phyloP scores from a whole-genome alignment of 2,797 vertebrate genomes.

The Helarctos malayanus region DNA sequence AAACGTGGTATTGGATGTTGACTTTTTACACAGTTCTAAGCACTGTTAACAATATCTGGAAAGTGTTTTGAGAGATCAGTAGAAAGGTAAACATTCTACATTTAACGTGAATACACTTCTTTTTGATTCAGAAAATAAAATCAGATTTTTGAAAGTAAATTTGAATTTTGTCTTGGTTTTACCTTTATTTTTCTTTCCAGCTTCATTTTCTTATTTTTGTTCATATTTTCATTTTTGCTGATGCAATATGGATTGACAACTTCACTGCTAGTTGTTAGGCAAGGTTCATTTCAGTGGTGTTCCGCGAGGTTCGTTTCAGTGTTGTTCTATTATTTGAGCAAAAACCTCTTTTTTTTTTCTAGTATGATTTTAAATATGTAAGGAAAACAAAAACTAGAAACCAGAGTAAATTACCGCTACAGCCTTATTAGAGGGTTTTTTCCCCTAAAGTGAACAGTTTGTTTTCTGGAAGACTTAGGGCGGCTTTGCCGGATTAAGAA shows the following conservation, averaged over 20 bases:
- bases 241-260: conserved; percentile 55
- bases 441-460: background rate
- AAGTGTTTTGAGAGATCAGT: conserved; percentile 84
- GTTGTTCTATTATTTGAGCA: background rate
- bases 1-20: conserved; percentile 84
- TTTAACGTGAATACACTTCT: conserved; percentile 86
- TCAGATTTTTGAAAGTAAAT: conserved; percentile 87
- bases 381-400: background rate
- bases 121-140: conserved; percentile 90
- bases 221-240: conserved; percentile 73
- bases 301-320: background rate
- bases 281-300: background rate
- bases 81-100: conserved; percentile 87
- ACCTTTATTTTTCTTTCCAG: conserved; percentile 75
- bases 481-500: background rate
- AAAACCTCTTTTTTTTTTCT: conserved; percentile 10
- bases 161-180: conserved; percentile 84
- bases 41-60: conserved; percentile 84
- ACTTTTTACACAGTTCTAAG: conserved; percentile 86
- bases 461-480: background rate
- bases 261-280: conserved; percentile 59
- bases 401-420: background rate
- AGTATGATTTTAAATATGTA: background rate
- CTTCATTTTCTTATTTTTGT: conserved; percentile 71
- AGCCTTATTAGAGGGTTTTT: background rate